These are phyloP conservation scores for Heliconius ismenius DNA, from an alignment of 2,888 invertebrate genomes.

Conservation along the genomic window DNA sequence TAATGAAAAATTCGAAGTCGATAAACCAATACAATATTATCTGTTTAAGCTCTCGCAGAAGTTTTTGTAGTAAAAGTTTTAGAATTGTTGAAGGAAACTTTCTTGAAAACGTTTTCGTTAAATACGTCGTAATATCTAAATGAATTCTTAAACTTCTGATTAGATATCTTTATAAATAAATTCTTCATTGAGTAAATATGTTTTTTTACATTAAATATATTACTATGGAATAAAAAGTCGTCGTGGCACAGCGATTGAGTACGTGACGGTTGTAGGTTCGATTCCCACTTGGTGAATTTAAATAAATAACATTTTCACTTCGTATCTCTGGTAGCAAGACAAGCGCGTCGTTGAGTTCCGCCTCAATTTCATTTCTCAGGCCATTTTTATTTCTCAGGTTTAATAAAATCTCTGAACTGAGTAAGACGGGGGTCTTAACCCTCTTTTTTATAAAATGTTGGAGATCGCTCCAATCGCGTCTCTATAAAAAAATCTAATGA, in stretches of 20 bases:
- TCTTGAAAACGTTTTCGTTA: slow-evolving; percentile 1
- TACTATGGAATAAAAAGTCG: too few relatives aligned
- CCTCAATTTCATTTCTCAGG: too few relatives aligned
- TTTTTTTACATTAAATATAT: too few relatives aligned
- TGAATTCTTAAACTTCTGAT: neutral
- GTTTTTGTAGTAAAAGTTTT: neutral
- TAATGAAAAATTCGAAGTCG: neutral
- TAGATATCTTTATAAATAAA: neutral
- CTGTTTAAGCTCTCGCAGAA: neutral
- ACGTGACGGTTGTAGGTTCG: too few relatives aligned
- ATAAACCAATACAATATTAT: neutral
- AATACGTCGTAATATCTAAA: slow-evolving; percentile 1
- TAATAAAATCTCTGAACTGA: too few relatives aligned
- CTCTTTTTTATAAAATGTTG: neutral
- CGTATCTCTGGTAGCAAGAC: too few relatives aligned
- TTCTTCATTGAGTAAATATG: neutral
- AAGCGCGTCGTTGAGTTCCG: too few relatives aligned
- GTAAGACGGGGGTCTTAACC: neutral
- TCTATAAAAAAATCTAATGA: neutral
- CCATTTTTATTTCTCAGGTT: too few relatives aligned
- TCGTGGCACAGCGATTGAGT: too few relatives aligned
- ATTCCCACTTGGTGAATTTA: too few relatives aligned
- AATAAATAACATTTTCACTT: too few relatives aligned
- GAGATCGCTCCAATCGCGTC: too few relatives aligned
- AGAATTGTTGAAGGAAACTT: neutral